Evolutionary conservation across 2,113 vertebrate genomes (phyloP).

Genomic region (Lampris megalopsis): DNA sequence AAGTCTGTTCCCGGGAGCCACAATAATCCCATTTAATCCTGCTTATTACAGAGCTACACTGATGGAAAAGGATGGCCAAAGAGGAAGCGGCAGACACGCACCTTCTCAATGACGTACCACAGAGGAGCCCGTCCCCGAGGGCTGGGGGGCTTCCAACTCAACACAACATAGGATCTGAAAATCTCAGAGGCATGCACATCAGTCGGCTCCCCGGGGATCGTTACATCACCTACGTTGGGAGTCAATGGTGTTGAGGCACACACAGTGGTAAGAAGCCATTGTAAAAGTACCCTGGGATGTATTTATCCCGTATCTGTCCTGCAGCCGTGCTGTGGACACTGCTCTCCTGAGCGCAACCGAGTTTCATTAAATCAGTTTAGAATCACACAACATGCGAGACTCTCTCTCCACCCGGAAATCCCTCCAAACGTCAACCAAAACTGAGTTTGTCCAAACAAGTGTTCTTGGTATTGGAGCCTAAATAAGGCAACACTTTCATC

Average conservation of each 20-base stretch:
- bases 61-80: background rate
- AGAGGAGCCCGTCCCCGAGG: conserved; percentile 90
- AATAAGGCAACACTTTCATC: no score
- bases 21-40: background rate
- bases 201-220: conserved; percentile 88
- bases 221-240: conserved; percentile 84
- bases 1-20: no score
- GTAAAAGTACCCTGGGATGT: conserved; percentile 41
- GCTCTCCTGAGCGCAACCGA: no score
- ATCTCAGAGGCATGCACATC: conserved; percentile 92
- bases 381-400: no score
- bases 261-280: conserved; percentile 8
- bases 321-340: no score
- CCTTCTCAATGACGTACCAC: conserved; percentile 92
- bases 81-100: conserved; percentile 59
- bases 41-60: background rate
- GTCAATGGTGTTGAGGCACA: conserved; percentile 42
- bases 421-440: no score
- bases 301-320: no score
- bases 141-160: conserved; percentile 95
- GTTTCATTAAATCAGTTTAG: no score
- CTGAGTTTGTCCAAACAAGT: no score
- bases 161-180: conserved; percentile 91
- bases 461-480: no score
- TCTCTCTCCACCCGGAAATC: no score